These are phyloP conservation scores for Cepaea hortensis DNA, from an alignment of 2,888 invertebrate species.

Conservation along the genomic window DNA sequence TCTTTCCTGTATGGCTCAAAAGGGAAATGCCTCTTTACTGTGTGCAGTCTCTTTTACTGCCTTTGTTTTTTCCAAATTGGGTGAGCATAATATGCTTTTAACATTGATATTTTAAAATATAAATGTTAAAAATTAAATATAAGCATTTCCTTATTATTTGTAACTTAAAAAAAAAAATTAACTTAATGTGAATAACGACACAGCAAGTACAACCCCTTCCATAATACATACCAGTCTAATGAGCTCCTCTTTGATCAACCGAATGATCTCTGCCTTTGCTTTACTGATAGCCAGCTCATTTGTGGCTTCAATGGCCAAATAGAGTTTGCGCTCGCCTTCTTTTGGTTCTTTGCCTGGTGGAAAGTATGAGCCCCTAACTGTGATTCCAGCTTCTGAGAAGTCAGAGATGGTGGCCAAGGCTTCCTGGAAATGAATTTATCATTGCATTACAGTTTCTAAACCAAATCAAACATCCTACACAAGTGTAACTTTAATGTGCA, in stretches of 20 bases:
- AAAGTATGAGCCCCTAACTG: conserved; percentile 95
- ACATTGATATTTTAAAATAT: no score
- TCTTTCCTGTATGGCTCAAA: no score
- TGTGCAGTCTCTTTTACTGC: no score
- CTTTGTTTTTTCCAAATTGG: no score
- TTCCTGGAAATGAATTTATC: conserved; percentile 81
- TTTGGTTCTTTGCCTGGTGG: conserved; percentile 88
- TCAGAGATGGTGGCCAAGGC: conserved; percentile 98
- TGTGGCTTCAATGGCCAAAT: conserved; percentile 98
- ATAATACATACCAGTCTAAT: conserved; percentile 83
- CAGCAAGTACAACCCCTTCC: not conserved
- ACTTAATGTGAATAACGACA: not conserved
- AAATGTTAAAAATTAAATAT: no score
- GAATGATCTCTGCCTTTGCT: conserved; percentile 87
- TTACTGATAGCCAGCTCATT: conserved; percentile 87
- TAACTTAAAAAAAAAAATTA: not conserved
- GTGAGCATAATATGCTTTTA: no score
- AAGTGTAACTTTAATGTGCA: not conserved
- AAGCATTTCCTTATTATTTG: no score
- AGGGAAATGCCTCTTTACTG: no score
- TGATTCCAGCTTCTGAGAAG: conserved; percentile 98
- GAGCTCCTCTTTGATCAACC: conserved; percentile 97
- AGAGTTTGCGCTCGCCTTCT: conserved; percentile 89
- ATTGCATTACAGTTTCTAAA: not conserved
- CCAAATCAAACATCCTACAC: not conserved